A percentile compares a stretch with the other conserved stretches of the same genome.
Conservation (phyloP, 2,888 invertebrate genomes). For the Callosobruchus maculatus region DNA sequence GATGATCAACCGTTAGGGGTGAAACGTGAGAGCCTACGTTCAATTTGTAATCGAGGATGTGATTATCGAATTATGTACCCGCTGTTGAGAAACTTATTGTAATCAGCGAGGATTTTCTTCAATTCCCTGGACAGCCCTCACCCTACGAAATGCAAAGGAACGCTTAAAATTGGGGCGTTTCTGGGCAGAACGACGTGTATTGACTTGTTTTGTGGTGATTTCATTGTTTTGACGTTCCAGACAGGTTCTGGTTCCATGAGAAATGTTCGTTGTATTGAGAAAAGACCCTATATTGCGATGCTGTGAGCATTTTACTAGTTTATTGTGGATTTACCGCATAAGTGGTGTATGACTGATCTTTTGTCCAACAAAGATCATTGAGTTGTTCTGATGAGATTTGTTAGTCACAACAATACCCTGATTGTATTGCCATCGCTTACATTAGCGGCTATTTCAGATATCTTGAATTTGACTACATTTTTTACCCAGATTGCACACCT, state of each 20-base stretch:
- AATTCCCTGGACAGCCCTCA: background rate
- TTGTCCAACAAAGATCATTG: too few relatives aligned
- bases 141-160: background rate
- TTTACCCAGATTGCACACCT: too few relatives aligned
- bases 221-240: background rate
- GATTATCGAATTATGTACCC: conserved; percentile 24
- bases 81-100: conserved; percentile 27
- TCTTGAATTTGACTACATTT: too few relatives aligned
- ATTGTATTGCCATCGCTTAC: too few relatives aligned
- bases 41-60: conserved; percentile 28
- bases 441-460: too few relatives aligned
- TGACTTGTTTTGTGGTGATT: background rate
- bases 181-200: background rate
- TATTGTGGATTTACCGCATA: background rate
- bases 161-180: background rate
- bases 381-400: too few relatives aligned
- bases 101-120: background rate
- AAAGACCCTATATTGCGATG: background rate
- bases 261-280: background rate
- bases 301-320: background rate
- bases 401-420: too few relatives aligned
- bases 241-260: background rate
- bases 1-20: conserved; percentile 19
- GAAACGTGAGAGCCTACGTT: conserved; percentile 23
- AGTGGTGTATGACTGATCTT: too few relatives aligned